phyloP scores from a whole-genome alignment of 2,113 vertebrate species.

The Zosterops pallidus region DNA sequence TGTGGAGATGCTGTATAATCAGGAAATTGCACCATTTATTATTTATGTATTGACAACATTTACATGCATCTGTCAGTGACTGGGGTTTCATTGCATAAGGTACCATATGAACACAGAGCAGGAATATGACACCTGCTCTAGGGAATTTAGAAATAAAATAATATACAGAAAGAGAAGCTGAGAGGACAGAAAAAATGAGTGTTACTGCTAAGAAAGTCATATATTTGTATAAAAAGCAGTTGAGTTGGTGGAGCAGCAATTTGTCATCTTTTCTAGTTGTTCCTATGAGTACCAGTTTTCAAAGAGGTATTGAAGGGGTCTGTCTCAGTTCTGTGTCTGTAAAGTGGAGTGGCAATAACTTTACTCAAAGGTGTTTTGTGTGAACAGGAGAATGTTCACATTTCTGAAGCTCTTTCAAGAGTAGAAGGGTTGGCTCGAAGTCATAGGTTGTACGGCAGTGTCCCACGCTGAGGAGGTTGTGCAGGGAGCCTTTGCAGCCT shows the following conservation, averaged over 20 bases:
- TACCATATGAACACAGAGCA: background rate
- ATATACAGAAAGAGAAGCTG: background rate
- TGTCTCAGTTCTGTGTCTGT: background rate
- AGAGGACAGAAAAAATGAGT: background rate
- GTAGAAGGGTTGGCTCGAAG: background rate
- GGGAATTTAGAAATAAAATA: background rate
- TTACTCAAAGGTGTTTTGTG: background rate
- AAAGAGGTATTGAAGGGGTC: background rate
- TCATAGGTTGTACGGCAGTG: background rate
- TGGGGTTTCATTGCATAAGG: background rate
- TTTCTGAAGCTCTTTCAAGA: background rate
- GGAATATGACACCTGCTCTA: background rate
- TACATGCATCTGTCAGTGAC: background rate
- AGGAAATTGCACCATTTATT: background rate
- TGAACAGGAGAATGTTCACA: background rate
- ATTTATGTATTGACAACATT: background rate
- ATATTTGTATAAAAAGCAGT: background rate
- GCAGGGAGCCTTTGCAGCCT: background rate
- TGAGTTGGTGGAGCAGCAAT: background rate
- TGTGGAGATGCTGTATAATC: background rate
- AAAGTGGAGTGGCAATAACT: background rate
- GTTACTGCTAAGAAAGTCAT: background rate
- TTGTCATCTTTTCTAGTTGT: background rate
- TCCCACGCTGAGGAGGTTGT: fast-evolving
- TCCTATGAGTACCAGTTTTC: background rate